Evolutionary conservation across 2,888 invertebrate species (phyloP).

Genomic region (Deroplatys truncata): DNA sequence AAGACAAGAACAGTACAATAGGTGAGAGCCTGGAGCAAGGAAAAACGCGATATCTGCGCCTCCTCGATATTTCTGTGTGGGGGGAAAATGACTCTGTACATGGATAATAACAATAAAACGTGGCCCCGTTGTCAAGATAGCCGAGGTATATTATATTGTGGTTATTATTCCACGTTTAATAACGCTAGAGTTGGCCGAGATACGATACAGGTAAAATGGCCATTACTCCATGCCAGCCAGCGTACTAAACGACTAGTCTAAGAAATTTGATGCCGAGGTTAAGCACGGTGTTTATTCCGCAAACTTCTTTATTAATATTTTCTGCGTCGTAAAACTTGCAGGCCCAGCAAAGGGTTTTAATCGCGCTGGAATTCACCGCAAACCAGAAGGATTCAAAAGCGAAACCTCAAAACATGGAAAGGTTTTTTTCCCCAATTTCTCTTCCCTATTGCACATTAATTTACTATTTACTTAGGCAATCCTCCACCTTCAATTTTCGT

Average conservation of each 20-base stretch:
- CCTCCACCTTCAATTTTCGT: too few species aligned
- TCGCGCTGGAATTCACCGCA: too few species aligned
- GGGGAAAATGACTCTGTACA: not conserved
- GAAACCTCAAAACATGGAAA: too few species aligned
- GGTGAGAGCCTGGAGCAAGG: not conserved
- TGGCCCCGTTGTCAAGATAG: not conserved
- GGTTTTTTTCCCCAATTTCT: too few species aligned
- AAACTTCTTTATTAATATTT: not conserved
- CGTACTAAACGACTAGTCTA: not conserved
- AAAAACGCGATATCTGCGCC: not conserved
- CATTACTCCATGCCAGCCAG: not conserved
- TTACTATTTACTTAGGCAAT: too few species aligned
- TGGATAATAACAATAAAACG: not conserved
- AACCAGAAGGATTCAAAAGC: too few species aligned
- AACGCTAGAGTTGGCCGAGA: not conserved
- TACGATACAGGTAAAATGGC: not conserved
- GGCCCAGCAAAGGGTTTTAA: too few species aligned
- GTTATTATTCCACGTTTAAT: not conserved
- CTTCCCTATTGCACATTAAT: too few species aligned
- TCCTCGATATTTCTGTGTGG: not conserved
- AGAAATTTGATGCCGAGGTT: not conserved
- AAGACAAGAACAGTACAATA: not conserved
- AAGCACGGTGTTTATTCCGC: not conserved
- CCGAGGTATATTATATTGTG: not conserved
- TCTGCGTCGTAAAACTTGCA: not conserved